Percentiles rank a stretch among this genome's conserved stretches.
Evolutionary conservation across 2,888 invertebrate species (phyloP).

Genomic region (Drosophila hamatofila): DNA sequence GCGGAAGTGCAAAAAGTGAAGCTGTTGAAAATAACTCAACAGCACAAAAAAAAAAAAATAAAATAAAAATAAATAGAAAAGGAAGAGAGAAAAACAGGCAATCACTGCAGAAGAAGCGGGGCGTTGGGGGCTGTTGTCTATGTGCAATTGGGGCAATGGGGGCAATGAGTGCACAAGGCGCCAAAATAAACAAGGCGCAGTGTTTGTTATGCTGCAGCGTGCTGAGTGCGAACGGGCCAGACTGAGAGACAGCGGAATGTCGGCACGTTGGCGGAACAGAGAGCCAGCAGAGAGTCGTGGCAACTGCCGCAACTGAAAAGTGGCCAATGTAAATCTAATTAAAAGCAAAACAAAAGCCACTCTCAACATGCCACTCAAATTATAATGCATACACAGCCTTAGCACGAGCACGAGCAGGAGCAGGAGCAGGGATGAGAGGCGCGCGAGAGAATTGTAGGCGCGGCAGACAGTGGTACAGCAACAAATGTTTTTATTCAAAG

Average conservation of each 20-base stretch:
- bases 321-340: constrained; percentile 82
- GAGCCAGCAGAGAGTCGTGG: constrained; percentile 26
- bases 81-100: constrained; percentile 29
- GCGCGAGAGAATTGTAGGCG: constrained; percentile 1
- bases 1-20: constrained; percentile 81
- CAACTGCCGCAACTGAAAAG: constrained; percentile 73
- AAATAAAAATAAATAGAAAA: constrained; percentile 20
- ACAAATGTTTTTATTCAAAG: neutral
- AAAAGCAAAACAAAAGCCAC: constrained; percentile 81
- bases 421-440: neutral
- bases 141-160: constrained; percentile 33
- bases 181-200: constrained; percentile 77
- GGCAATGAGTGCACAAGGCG: constrained; percentile 64
- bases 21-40: constrained; percentile 76
- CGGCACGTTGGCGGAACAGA: neutral
- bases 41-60: constrained; percentile 34
- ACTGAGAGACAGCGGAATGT: neutral
- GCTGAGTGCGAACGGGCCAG: constrained; percentile 33
- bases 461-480: constrained; percentile 27
- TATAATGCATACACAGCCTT: constrained; percentile 69
- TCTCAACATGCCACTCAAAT: constrained; percentile 81
- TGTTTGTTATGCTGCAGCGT: constrained; percentile 68
- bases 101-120: constrained; percentile 18
- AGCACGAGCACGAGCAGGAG: constrained; percentile 5
- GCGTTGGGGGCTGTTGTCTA: constrained; percentile 15